A percentile compares a stretch with the other conserved stretches of the same genome.
Conservation (phyloP, 1,140 invertebrate genomes). For the Procambarus clarkii region DNA sequence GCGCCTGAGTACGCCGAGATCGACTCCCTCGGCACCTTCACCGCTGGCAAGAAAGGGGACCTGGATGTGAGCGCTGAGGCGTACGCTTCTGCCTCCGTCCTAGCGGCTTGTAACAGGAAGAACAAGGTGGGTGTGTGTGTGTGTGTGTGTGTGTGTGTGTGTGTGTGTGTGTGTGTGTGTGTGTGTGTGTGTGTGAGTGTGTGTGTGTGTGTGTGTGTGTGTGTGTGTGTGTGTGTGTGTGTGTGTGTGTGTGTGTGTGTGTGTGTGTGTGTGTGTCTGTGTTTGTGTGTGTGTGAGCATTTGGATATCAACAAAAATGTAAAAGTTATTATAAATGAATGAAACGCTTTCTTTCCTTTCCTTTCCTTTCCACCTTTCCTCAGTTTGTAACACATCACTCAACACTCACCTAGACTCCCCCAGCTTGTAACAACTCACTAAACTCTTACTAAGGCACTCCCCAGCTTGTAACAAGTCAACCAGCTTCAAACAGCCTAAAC, state of each 20-base stretch:
- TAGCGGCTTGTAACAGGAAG: conserved; percentile 60
- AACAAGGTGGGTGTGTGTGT: conserved; percentile 59
- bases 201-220: neutral
- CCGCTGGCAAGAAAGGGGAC: conserved; percentile 60
- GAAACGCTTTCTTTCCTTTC: too few species aligned
- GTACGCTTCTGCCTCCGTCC: conserved; percentile 68
- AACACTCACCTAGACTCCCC: too few species aligned
- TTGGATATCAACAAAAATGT: too few species aligned
- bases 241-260: too few species aligned
- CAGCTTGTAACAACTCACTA: too few species aligned
- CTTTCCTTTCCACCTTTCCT: too few species aligned
- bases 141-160: neutral
- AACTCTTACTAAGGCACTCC: too few species aligned
- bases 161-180: neutral
- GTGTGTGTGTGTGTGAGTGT: neutral
- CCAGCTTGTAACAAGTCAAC: too few species aligned
- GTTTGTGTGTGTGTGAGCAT: too few species aligned
- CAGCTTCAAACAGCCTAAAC: too few species aligned
- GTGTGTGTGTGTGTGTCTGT: neutral
- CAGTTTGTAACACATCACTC: too few species aligned
- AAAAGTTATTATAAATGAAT: too few species aligned
- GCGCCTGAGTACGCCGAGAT: conserved; percentile 72
- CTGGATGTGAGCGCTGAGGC: conserved; percentile 65
- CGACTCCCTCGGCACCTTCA: conserved; percentile 71
- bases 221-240: neutral